Evolutionary conservation across 2,113 vertebrate genomes (phyloP), one percentile per base, ranked within the genome.

Genomic region (Strigops habroptila): DNA sequence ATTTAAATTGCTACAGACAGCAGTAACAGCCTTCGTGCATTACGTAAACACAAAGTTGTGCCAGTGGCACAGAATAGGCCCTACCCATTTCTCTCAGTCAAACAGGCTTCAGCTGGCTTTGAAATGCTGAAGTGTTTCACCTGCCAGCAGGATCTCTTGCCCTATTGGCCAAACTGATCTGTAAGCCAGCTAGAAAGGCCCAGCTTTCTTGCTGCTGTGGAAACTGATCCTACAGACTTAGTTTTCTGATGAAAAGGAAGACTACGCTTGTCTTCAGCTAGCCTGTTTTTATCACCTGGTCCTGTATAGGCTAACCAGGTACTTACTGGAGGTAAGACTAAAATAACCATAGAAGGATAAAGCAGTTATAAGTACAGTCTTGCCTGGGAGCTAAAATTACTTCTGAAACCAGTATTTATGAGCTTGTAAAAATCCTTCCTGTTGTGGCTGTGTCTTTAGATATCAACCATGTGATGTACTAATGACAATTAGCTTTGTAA

Each of bases 171-270:
- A 18, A 33, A 63, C 48, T 64, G 48, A 21, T 43, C 35, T 55
- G 23, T 37, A 57, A 49, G 37, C 10, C 46, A 18, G 10, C n/a
- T 64, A 62, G n/a, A 75, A 82, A 44, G 19, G 84, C 39, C 7
- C 41, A 65, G 39, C 18, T 49, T 92, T 17, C 70, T 22, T n/a
- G 8, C 1, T 69, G 0, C 1, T 1, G 4, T 41, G 14, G 39
- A 64, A 65, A 33, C 10, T 21, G 33, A 23, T 62, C 5, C 7
- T 71, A 30, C 15, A 37, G 17, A 12, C 5, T 18, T 37, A 1
- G 39, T 73, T 51, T 77, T 6, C 3, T 23, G 19, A 5, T 48
- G n/a, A 35, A 52, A 37, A 23, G 14, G 18, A 73, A 74, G 39
- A 10, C 24, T 62, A 7, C 11, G 3, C 19, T 81, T 86, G 10